A percentile compares a stretch with the other conserved stretches of the same genome.
Evolutionary conservation across 2,888 invertebrate species (phyloP).

Genomic region (Nemotelus pantherinus): DNA sequence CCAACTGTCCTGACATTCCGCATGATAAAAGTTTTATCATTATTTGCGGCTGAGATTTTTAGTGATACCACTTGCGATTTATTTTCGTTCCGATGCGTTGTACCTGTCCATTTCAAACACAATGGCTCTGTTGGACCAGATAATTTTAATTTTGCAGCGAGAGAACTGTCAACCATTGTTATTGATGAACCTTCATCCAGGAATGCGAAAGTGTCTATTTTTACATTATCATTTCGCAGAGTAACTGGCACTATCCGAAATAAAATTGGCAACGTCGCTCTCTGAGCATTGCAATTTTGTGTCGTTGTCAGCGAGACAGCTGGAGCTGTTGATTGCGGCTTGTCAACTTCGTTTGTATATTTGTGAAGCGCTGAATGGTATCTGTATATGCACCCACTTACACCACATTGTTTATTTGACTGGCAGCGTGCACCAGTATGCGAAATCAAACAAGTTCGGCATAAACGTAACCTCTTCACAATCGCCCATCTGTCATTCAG

Average conservation of each 20-base stretch:
- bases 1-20: background rate
- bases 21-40: background rate
- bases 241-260: slow-evolving; percentile 3
- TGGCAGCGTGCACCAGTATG: no score
- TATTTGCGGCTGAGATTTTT: background rate
- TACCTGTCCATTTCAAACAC: background rate
- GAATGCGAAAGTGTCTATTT: no score
- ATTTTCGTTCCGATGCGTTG: background rate
- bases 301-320: background rate
- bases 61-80: background rate
- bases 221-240: background rate
- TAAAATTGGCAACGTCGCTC: background rate
- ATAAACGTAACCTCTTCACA: no score
- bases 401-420: background rate
- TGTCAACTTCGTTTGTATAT: no score
- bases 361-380: no score
- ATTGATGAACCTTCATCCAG: no score
- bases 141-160: background rate
- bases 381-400: no score
- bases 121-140: background rate
- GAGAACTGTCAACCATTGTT: no score
- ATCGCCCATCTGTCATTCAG: no score
- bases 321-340: no score
- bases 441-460: no score
- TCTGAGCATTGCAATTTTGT: background rate